phyloP scores from a whole-genome alignment of 2,888 invertebrate genomes.

The Thyatira batis region DNA sequence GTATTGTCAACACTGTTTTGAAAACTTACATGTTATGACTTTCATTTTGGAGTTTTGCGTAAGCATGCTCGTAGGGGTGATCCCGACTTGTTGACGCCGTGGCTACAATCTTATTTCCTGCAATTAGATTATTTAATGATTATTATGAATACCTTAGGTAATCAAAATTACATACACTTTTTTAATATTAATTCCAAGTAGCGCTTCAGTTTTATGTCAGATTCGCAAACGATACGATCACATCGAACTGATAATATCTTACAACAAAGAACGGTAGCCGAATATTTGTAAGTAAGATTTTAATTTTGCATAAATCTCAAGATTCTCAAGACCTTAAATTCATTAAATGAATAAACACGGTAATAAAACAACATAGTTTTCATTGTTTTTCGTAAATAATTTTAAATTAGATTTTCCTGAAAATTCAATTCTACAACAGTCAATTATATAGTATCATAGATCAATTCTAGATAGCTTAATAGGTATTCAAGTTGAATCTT shows the following conservation, averaged over 20 bases:
- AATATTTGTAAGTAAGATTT: no score
- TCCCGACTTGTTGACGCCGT: constrained; percentile 72
- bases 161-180: neutral
- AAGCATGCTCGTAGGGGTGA: constrained; percentile 88
- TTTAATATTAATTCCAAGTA: constrained; percentile 16
- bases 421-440: no score
- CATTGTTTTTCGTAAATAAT: no score
- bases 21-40: constrained; percentile 63
- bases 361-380: no score
- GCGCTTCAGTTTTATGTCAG: constrained; percentile 10
- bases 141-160: neutral
- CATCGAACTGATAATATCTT: constrained; percentile 8
- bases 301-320: no score
- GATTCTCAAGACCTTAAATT: no score
- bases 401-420: no score
- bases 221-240: constrained; percentile 8
- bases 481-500: no score
- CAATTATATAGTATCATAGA: no score
- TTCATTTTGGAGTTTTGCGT: constrained; percentile 86
- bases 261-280: constrained; percentile 3
- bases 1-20: neutral
- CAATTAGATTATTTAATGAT: constrained; percentile 9
- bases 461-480: no score
- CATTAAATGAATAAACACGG: no score
- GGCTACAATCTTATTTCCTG: constrained; percentile 62